Evolutionary conservation across 2,797 vertebrate genomes (phyloP).

Genomic region (Allobates femoralis): DNA sequence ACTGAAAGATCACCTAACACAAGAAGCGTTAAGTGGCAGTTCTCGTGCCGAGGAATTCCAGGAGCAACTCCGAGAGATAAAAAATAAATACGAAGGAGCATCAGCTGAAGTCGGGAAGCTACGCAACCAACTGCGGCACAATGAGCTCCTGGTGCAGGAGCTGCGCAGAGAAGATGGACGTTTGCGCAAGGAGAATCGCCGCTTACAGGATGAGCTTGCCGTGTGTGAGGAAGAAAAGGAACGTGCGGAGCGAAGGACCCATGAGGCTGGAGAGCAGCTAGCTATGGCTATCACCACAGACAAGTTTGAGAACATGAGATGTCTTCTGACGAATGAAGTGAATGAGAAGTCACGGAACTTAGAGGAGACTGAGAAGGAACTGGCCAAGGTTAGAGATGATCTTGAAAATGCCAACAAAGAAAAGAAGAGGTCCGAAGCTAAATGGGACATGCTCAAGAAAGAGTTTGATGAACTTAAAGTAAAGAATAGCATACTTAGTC

Average conservation of each 20-base stretch:
- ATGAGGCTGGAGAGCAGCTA: slow-evolving; percentile 78
- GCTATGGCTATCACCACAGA: slow-evolving; percentile 77
- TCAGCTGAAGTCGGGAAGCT: slow-evolving; percentile 91
- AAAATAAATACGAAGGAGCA: slow-evolving; percentile 90
- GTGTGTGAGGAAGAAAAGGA: slow-evolving; percentile 77
- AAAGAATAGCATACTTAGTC: slow-evolving; percentile 12
- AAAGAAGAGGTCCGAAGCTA: slow-evolving; percentile 37
- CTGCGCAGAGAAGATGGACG: slow-evolving; percentile 86
- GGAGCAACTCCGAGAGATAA: slow-evolving; percentile 88
- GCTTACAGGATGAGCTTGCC: slow-evolving; percentile 80
- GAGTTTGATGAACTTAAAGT: slow-evolving; percentile 36
- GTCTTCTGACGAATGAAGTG: slow-evolving; percentile 81
- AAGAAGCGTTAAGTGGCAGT: slow-evolving; percentile 70
- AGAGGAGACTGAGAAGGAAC: slow-evolving; percentile 81
- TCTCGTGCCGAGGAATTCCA: slow-evolving; percentile 84
- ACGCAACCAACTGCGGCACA: slow-evolving; percentile 91
- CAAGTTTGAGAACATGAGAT: slow-evolving; percentile 92
- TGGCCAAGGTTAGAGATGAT: slow-evolving; percentile 77
- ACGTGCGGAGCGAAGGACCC: slow-evolving; percentile 70
- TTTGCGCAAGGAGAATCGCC: slow-evolving; percentile 82
- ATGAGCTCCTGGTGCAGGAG: slow-evolving; percentile 87
- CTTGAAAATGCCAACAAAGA: slow-evolving; percentile 30
- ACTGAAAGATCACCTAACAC: slow-evolving; percentile 88
- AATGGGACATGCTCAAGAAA: slow-evolving; percentile 35
- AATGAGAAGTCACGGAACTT: slow-evolving; percentile 87